phyloP scores from a whole-genome alignment of 1,140 invertebrate species.

The Drosophila littoralis region DNA sequence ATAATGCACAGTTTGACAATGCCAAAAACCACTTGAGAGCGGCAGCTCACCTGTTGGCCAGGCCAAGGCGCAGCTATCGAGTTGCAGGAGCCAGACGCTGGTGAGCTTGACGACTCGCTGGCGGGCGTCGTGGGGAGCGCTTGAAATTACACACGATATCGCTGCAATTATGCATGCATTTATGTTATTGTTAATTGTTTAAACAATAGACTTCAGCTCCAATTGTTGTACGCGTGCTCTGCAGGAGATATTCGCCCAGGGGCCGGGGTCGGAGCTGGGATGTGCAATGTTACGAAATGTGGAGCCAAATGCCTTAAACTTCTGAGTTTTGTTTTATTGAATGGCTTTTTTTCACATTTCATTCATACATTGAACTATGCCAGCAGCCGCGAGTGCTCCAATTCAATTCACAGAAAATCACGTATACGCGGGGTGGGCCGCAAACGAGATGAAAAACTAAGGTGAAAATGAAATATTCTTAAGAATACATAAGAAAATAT shows the following conservation, averaged over 20 bases:
- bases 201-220: constrained; percentile 58
- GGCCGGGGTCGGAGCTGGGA: not conserved
- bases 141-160: constrained; percentile 75
- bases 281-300: constrained; percentile 56
- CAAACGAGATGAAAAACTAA: not conserved
- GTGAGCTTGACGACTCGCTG: constrained; percentile 54
- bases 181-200: constrained; percentile 83
- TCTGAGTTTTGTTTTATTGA: constrained; percentile 44
- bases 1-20: constrained; percentile 38
- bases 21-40: constrained; percentile 35
- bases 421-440: constrained; percentile 23
- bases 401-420: constrained; percentile 62
- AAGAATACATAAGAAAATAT: not conserved
- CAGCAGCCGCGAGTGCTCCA: constrained; percentile 19
- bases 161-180: constrained; percentile 75
- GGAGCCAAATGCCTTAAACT: constrained; percentile 31
- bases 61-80: not conserved
- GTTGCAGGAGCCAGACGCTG: constrained; percentile 11
- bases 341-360: constrained; percentile 62
- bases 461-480: not conserved
- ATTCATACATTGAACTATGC: constrained; percentile 43
- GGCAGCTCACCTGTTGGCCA: constrained; percentile 53
- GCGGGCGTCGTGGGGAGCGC: constrained; percentile 72
- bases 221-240: constrained; percentile 41
- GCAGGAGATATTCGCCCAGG: constrained; percentile 34